Evolutionary conservation across 2,113 vertebrate species (phyloP), one percentile per base, ranked within the genome.

Genomic region (Neolamprologus caudopunctatus): DNA sequence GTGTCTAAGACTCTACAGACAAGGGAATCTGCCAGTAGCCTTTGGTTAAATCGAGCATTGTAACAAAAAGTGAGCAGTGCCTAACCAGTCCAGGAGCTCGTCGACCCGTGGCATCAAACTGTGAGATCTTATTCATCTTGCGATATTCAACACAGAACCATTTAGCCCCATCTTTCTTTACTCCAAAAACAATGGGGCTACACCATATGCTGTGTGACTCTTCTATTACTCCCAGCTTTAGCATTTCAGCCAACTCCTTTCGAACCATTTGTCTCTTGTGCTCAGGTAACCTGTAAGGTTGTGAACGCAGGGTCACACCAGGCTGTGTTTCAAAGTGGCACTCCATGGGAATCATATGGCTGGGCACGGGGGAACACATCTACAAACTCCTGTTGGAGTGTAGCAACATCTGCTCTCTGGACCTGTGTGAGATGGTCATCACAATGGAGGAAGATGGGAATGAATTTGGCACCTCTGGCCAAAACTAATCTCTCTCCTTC

Each of bases 111-210:
- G 26, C 55, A 28, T 58, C 55, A 58, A 58, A 58, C 55, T 58
- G 54, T 57, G 26, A 58, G 26, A 58, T 16, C 55, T 58, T 5
- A 58, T 58, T 58, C 26, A 58, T 2, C 13, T 28, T 58, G 55
- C 2, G 8, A 58, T 28, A 58, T 58, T 58, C 26, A 28, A 28
- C 55, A 58, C 55, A 58, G 55, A 58, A 58, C 8, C 26, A 58
- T 58, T 16, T 58, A 0, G 0, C 26, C 13, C 55, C 55, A 58
- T 58, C 55, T 58, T 58, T 0, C 55, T 58, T 58, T 58, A 1
- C 55, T 58, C 13, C 55, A 58, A 58, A 58, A 58, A 28, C 26
- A 58, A 58, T 58, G 55, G 24, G 55, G 55, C 24, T 28, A 58
- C 13, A 57, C 55, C 55, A 58, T 7, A 1, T 28, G 24, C 55